Evolutionary conservation across 2,113 vertebrate genomes (phyloP), one percentile per base, ranked within the genome.

Genomic region (Pachypanchax playfairii): DNA sequence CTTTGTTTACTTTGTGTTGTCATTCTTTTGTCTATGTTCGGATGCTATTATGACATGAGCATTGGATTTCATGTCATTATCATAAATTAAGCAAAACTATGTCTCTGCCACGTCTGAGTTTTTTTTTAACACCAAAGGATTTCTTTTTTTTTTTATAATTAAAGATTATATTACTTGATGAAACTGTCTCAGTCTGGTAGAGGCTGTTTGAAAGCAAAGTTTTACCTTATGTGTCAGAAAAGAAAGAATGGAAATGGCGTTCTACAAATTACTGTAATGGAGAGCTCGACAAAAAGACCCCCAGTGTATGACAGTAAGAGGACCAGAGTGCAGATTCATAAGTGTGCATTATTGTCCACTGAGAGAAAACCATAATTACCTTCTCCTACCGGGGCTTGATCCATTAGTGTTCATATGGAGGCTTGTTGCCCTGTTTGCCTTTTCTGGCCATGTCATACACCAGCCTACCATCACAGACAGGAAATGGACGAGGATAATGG

Each of bases 401-500:
- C 83, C 89, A 90, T 89, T 89, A 89, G 63, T 52, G 74, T 70
- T 60, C 60, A 70, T 46, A 72, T 53, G 41, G 70, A 83, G 57
- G 76, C 70, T n/a, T 4, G 62, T 80, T 76, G 72, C 66, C 73
- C 67, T 75, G 70, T 85, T 83, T 81, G 75, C 48, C 68, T 79
- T 71, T 65, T 87, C 75, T 78, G 82, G 57, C 68, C 55, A 39
- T 69, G 82, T 70, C 73, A 64, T 69, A 54, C 70, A 48, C 57
- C 11, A 25, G 15, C 46, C 31, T 31, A 56, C 53, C 57, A 69
- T 68, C 75, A 74, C 72, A 76, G 62, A 76, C 80, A 87, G 89
- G 89, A 91, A 91, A 90, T 90, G 84, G 84, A 83, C 13, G 59
- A 38, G 51, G 69, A 57, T 90, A 91, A 90, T 91, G 87, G 89